Evolutionary conservation across 2,797 vertebrate genomes (phyloP), one percentile per base, ranked within the genome.

Genomic region (Ptychobarbus kaznakovi): DNA sequence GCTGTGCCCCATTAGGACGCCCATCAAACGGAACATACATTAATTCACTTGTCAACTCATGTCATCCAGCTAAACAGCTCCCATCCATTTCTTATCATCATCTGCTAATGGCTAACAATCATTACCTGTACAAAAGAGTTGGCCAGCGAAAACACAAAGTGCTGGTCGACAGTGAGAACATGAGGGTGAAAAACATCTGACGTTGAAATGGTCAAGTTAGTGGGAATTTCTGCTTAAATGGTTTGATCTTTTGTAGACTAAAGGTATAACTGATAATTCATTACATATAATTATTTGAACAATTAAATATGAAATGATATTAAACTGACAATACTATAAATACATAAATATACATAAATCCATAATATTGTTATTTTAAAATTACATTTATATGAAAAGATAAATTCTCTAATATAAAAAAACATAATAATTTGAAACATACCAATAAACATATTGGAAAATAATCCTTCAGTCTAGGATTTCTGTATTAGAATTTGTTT

Each of bases 21-120:
- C 93, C 92, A 91, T 94, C 93, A 93, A 89, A 89, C 87, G 86
- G 86, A 93, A 91, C 90, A 89, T 91, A 91, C 90, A 92, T 92
- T 93, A 92, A 95, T 93, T 94, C 92, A 93, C 93, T 92, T 91
- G 93, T 93, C 92, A 93, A 91, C 90, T 93, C 92, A 91, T 89
- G 91, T 92, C 92, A 91, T 86, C 90, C 92, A 93, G 92, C 93
- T 93, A 94, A 95, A 95, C 92, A 94, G 56, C 77, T 89, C 84
- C 91, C 69, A 93, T 87, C 84, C 88, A 86, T 79, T 92, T 91
- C 92, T 90, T 91, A 89, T 91, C 82, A 90, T 93, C 87, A 91
- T 92, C 92, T 91, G 84, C 91, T 94, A 95, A 95, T 91, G 74
- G 90, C 88, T 88, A 68, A 68, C 76, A 76, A 32, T 91, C 90